Evolutionary conservation across 2,113 vertebrate species (phyloP), one percentile per base, ranked within the genome.

Genomic region (Nasalis larvatus): DNA sequence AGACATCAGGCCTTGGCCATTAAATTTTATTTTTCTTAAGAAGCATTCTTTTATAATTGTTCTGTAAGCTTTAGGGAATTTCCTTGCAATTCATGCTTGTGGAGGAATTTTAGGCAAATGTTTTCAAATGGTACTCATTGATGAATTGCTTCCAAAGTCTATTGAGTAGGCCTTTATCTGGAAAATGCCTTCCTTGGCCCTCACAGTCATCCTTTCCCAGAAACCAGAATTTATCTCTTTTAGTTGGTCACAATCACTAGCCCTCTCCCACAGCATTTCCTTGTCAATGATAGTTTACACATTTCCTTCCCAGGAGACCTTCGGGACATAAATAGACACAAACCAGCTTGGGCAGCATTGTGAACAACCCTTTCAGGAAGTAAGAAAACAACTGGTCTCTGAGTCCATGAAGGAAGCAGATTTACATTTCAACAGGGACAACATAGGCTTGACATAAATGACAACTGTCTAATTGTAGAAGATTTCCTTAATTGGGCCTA

Each of bases 341-440:
- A 82, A 42, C 58, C 40, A 89, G 58, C 68, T 35, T 89, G 86
- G 78, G 30, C 1, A 35, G 47, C n/a, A 14, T 83, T 81, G 47
- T 84, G 76, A 89, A 52, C 40, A 81, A 23, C 54, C 2, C 63
- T 84, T 68, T 77, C 17, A 73, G 92, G 74, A 94, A 94, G 88
- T 47, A 93, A 73, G n/a, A 49, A 54, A 94, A 89, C 73, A 95
- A 78, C 86, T 97, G 97, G n/a, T 88, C 35, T 89, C 89, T 49
- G 32, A 91, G 74, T 56, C 52, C 45, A 47, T 2, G 16, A 83
- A 91, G 63, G 89, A 91, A 89, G 68, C 40, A 47, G 45, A 84
- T 76, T 94, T 89, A 58, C 85, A 73, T 94, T 95, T 94, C 89
- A 89, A 27, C 49, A 71, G 66, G 63, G 25, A 52, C 32, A 91